Evolutionary conservation across 2,797 vertebrate genomes (phyloP).

Genomic region (Ispidina picta): DNA sequence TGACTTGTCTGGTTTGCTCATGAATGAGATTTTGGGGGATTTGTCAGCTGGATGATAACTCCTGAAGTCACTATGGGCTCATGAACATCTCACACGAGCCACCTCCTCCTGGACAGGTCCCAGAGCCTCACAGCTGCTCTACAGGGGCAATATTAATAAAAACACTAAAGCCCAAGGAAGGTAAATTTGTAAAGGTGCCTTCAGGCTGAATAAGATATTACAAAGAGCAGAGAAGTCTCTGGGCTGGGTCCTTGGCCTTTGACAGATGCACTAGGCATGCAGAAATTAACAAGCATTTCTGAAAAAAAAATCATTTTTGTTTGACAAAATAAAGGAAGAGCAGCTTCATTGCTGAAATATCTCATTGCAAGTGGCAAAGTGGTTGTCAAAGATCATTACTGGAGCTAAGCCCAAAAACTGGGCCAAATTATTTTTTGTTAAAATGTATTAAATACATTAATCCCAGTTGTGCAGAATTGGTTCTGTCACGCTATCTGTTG

Average conservation of each 20-base stretch:
- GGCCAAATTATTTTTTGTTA: neutral
- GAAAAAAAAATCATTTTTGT: neutral
- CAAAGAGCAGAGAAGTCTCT: neutral
- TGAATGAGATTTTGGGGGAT: neutral
- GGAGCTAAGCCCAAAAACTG: neutral
- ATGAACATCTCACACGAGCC: neutral
- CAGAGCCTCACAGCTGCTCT: neutral
- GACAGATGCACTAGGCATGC: neutral
- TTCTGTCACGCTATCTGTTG: neutral
- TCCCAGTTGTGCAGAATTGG: neutral
- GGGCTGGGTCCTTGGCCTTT: neutral
- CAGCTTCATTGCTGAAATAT: neutral
- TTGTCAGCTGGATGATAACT: neutral
- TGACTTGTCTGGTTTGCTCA: neutral
- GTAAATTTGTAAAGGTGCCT: neutral
- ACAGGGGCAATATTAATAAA: neutral
- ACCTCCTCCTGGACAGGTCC: neutral
- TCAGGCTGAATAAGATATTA: neutral
- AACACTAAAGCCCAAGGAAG: neutral
- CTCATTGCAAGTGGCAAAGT: neutral
- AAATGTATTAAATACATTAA: neutral
- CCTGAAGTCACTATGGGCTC: neutral
- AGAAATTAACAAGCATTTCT: neutral
- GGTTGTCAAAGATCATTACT: neutral
- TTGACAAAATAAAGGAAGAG: neutral